Evolutionary conservation across 2,113 vertebrate species (phyloP).

Genomic region (Phaethon lepturus): DNA sequence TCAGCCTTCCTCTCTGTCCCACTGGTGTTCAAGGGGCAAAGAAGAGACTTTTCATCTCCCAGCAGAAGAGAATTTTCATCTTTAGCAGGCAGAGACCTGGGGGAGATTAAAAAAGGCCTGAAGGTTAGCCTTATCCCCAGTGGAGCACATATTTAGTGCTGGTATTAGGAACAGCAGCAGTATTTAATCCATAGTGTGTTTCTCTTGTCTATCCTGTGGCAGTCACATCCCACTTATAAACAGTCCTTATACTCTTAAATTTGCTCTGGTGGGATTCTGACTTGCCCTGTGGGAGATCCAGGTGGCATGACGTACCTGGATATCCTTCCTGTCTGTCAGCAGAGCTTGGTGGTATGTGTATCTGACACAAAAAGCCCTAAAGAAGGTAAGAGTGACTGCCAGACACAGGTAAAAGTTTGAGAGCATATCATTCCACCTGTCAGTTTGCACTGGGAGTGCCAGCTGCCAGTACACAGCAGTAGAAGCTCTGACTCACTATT

Average conservation of each 20-base stretch:
- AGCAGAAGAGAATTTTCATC: neutral
- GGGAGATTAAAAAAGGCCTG: neutral
- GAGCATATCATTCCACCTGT: neutral
- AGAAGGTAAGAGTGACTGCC: neutral
- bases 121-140: neutral
- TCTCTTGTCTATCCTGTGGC: neutral
- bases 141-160: neutral
- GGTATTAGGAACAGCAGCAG: neutral
- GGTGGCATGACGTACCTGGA: fast-evolving
- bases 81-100: neutral
- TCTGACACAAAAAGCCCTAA: neutral
- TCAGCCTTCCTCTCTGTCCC: neutral
- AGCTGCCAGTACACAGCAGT: neutral
- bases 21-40: neutral
- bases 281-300: neutral
- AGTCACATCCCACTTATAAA: neutral
- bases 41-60: neutral
- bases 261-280: neutral
- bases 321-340: neutral
- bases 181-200: neutral
- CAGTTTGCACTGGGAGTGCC: neutral
- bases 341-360: neutral
- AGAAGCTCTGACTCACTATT: neutral
- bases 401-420: neutral
- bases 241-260: fast-evolving